phyloP scores from a whole-genome alignment of 2,888 invertebrate species.

The Ophonus ardosiacus region DNA sequence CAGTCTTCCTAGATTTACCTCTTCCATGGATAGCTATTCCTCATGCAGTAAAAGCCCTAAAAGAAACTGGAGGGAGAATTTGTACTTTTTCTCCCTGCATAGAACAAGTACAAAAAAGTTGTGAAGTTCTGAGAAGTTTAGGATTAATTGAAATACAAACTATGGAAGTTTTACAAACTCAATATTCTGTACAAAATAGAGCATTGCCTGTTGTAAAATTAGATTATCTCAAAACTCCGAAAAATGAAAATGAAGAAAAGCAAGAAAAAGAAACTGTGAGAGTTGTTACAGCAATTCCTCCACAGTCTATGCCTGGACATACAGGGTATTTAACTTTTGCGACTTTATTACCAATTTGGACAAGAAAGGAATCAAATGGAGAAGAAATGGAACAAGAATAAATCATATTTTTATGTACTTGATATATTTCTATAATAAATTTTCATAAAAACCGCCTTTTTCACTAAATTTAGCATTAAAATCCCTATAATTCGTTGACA shows the following conservation, averaged over 20 bases:
- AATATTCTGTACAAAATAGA: conserved; percentile 84
- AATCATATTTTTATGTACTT: conserved; percentile 27
- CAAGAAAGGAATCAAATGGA: conserved; percentile 71
- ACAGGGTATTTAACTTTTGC: conserved; percentile 98
- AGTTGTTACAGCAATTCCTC: conserved; percentile 82
- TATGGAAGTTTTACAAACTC: conserved; percentile 91
- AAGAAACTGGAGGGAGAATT: conserved; percentile 91
- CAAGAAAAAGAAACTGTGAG: conserved; percentile 71
- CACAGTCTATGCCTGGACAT: conserved; percentile 90
- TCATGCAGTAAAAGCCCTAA: conserved; percentile 87
- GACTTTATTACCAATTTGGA: conserved; percentile 85
- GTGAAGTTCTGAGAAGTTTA: conserved; percentile 81
- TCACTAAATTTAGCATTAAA: background rate
- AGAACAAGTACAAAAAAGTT: conserved; percentile 97
- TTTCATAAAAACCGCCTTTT: conserved; percentile 2
- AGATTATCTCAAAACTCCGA: conserved; percentile 80
- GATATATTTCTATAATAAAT: conserved; percentile 32
- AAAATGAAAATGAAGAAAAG: conserved; percentile 70
- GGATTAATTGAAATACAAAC: conserved; percentile 93
- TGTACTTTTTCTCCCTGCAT: conserved; percentile 99
- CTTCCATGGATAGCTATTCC: conserved; percentile 94
- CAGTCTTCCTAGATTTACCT: conserved; percentile 97
- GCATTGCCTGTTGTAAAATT: conserved; percentile 83
- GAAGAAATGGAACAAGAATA: conserved; percentile 17
- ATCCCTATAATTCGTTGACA: background rate